Percentiles rank a stretch among this genome's conserved stretches.
These are phyloP conservation scores for Daphoenositta chrysoptera DNA, from an alignment of 2,113 vertebrate species.

Conservation along the genomic window DNA sequence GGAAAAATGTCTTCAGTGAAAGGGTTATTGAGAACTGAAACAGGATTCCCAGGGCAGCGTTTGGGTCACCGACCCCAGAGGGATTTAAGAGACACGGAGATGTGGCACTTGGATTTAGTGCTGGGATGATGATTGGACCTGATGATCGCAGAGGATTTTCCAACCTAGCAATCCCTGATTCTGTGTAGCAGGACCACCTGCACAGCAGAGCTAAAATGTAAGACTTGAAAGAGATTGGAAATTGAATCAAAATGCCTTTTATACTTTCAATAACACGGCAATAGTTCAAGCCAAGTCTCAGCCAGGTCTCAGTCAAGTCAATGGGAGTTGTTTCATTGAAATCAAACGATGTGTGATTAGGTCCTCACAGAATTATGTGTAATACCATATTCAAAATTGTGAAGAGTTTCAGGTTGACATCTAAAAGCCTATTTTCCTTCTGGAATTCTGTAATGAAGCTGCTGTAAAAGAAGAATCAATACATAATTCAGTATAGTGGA, in stretches of 20 bases:
- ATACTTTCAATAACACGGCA: neutral
- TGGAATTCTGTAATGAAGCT: constrained; percentile 23
- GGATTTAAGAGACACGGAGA: neutral
- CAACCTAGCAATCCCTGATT: neutral
- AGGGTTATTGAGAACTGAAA: neutral
- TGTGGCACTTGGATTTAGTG: neutral
- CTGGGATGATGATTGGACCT: neutral
- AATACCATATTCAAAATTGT: neutral
- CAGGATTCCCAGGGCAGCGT: neutral
- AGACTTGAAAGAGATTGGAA: neutral
- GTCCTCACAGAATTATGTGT: neutral
- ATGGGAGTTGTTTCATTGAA: constrained; percentile 9
- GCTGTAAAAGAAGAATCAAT: neutral
- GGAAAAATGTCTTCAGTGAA: neutral
- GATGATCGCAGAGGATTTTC: accelerated
- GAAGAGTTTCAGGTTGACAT: neutral
- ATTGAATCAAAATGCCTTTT: neutral
- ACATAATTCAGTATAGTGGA: neutral
- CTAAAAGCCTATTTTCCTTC: constrained; percentile 33
- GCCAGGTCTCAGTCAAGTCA: neutral
- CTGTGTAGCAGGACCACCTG: neutral
- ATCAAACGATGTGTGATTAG: neutral
- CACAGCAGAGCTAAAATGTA: neutral
- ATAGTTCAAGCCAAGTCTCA: neutral
- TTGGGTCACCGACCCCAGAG: neutral